These are phyloP conservation scores for Lomographa bimaculata DNA, from an alignment of 2,888 invertebrate species.

Conservation along the genomic window DNA sequence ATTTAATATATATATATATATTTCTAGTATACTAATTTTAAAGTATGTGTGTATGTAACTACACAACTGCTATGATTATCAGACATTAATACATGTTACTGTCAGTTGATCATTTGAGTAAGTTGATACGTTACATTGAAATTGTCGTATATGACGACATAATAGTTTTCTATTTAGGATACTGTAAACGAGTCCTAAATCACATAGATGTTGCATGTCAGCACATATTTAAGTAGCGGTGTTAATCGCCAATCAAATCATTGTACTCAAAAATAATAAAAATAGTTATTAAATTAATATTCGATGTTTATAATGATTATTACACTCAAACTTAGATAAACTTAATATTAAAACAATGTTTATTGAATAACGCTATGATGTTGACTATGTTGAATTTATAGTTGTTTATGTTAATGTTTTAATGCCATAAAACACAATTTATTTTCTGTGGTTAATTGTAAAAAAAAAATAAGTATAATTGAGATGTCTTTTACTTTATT, in stretches of 20 bases:
- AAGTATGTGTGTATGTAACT: no score
- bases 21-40: no score
- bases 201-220: conserved; percentile 29
- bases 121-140: no score
- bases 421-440: conserved; percentile 58
- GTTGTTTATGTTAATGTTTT: conserved; percentile 39
- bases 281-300: conserved; percentile 19
- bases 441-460: conserved; percentile 32
- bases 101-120: no score
- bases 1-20: no score
- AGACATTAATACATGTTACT: no score
- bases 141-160: no score
- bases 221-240: conserved; percentile 23
- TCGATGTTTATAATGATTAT: conserved; percentile 27
- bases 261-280: conserved; percentile 15
- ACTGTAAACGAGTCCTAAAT: conserved; percentile 9
- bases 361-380: conserved; percentile 20
- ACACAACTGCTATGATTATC: no score
- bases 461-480: conserved; percentile 39
- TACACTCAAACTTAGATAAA: conserved; percentile 14
- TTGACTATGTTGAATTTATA: conserved; percentile 31
- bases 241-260: conserved; percentile 25
- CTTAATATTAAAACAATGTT: conserved; percentile 8
- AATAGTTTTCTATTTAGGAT: background rate
- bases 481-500: conserved; percentile 61